A percentile compares a stretch with the other conserved stretches of the same genome.
Evolutionary conservation across 35 echinoderm and acorn worm genomes (phyloP).

Genomic region (Heliocidaris tuberculata): DNA sequence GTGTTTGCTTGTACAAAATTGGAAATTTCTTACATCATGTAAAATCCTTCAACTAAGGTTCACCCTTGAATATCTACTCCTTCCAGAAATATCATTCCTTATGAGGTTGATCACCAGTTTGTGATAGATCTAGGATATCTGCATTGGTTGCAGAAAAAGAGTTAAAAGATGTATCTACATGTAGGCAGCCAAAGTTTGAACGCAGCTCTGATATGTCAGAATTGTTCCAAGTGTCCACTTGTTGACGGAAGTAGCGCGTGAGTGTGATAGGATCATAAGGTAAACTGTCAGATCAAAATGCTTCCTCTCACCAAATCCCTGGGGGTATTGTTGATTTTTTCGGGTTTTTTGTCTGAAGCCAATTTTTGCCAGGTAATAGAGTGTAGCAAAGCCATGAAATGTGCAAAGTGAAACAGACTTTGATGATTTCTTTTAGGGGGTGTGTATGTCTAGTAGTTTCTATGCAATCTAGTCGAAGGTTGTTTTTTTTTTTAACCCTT

Average conservation of each 20-base stretch:
- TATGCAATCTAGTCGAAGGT: background rate
- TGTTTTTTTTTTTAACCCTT: too few species aligned
- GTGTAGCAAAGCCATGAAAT: background rate
- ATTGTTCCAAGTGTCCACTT: background rate
- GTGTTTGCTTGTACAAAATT: too few species aligned
- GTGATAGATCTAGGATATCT: too few species aligned
- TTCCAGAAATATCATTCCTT: background rate
- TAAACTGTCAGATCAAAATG: background rate
- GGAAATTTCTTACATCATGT: too few species aligned
- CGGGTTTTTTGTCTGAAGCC: background rate
- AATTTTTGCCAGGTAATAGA: background rate
- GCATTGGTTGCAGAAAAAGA: background rate
- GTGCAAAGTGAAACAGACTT: background rate
- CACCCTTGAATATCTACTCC: too few species aligned
- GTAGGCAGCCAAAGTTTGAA: background rate
- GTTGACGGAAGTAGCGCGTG: slow-evolving; percentile 6
- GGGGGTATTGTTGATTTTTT: background rate
- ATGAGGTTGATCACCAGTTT: background rate
- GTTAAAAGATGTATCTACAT: background rate
- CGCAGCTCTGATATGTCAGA: background rate
- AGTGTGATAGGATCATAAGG: slow-evolving; percentile 9
- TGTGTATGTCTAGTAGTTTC: background rate
- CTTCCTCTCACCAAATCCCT: background rate
- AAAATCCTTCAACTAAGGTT: too few species aligned
- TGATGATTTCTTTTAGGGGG: background rate